Percentiles rank a stretch among this genome's conserved stretches.
Conservation (phyloP, 2,113 vertebrate species). For the Pterophyllum scalare region DNA sequence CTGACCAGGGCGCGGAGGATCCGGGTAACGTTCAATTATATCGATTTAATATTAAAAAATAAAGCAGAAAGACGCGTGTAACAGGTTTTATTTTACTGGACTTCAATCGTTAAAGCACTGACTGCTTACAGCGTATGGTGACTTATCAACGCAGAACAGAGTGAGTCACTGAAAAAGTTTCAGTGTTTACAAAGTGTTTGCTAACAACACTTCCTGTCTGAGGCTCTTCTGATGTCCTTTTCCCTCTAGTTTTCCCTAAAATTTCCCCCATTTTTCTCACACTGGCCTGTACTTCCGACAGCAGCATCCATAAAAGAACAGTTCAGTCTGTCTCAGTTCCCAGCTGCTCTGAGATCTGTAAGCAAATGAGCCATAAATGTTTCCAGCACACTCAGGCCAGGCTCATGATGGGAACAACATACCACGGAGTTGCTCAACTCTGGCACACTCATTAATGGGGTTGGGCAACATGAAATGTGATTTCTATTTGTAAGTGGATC, state of each 20-base stretch:
- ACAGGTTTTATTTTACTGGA: neutral
- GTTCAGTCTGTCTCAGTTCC: neutral
- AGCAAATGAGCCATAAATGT: conserved; percentile 15
- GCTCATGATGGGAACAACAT: neutral
- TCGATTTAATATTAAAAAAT: neutral
- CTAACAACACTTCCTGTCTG: neutral
- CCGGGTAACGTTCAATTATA: conserved; percentile 74
- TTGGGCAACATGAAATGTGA: neutral
- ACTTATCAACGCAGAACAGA: neutral
- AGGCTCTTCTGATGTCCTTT: neutral
- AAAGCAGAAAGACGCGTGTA: neutral
- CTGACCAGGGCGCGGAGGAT: conserved; percentile 77
- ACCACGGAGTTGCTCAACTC: neutral
- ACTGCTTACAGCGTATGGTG: neutral
- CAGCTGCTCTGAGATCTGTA: neutral
- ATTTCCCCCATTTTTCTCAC: neutral
- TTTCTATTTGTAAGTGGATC: neutral
- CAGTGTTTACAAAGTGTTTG: neutral
- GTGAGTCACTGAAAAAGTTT: neutral
- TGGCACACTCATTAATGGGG: neutral
- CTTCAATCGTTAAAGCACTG: neutral
- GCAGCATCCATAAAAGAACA: neutral
- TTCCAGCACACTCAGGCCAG: neutral
- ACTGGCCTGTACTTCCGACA: too few relatives aligned
- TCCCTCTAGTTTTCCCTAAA: neutral